Percentiles rank a stretch among this genome's conserved stretches.
Conservation (phyloP, 2,797 vertebrate genomes). For the Linurgus olivaceus region DNA sequence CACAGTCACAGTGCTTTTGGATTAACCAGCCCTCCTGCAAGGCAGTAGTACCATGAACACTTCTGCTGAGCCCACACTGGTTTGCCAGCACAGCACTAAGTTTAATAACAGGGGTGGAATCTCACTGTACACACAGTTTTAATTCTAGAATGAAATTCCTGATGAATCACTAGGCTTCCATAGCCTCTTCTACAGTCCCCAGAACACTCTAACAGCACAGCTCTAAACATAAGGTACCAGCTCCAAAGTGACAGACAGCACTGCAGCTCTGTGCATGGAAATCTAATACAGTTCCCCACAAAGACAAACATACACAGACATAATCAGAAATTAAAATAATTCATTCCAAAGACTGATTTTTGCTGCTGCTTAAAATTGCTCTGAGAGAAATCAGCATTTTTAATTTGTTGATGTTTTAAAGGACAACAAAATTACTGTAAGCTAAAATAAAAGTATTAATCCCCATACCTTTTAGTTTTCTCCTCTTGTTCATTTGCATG, state of each 20-base stretch:
- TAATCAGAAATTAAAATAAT: background rate
- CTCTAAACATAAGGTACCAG: background rate
- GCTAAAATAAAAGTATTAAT: background rate
- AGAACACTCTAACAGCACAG: background rate
- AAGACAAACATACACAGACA: background rate
- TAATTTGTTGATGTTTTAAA: background rate
- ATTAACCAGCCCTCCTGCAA: background rate
- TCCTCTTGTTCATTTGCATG: conserved; percentile 87
- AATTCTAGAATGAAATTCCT: background rate
- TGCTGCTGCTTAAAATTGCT: background rate
- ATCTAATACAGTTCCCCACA: background rate
- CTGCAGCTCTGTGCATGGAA: background rate
- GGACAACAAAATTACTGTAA: background rate
- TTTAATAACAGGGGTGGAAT: background rate
- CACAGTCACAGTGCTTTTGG: background rate
- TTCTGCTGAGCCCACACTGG: background rate
- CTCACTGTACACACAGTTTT: background rate
- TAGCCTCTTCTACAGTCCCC: background rate
- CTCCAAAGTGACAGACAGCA: background rate
- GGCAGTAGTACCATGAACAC: background rate
- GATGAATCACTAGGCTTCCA: background rate
- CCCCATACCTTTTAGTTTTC: conserved; percentile 87
- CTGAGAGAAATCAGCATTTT: background rate
- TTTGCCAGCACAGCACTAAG: background rate
- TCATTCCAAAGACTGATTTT: background rate